Evolutionary conservation across 2,113 vertebrate species (phyloP).

Genomic region (Ceratotherium simum): DNA sequence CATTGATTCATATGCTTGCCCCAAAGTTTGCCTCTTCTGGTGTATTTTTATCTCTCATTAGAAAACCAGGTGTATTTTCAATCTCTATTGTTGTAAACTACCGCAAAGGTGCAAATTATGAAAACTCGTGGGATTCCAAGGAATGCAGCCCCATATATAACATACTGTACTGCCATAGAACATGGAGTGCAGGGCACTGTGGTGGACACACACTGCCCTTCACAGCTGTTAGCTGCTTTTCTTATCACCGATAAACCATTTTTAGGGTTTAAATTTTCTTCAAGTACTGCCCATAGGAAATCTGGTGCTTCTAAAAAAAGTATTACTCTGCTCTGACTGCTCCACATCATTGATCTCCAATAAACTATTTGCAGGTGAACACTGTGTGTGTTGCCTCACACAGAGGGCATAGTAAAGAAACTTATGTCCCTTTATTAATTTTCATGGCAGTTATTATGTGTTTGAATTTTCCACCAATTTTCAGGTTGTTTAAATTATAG

Average conservation of each 20-base stretch:
- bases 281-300: neutral
- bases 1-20: neutral
- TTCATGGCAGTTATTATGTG: neutral
- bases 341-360: neutral
- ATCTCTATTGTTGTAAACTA: neutral
- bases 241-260: neutral
- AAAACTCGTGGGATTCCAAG: neutral
- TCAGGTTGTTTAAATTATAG: neutral
- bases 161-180: neutral
- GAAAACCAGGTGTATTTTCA: neutral
- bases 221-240: neutral
- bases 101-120: neutral
- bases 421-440: neutral
- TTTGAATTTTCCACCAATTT: neutral
- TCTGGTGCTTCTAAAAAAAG: neutral
- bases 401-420: neutral
- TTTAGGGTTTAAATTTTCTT: neutral
- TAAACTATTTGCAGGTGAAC: no score
- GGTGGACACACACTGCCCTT: no score
- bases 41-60: neutral
- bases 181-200: accelerated
- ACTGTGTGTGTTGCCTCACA: neutral
- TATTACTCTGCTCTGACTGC: neutral
- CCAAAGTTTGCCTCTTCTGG: neutral
- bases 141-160: neutral